These are phyloP conservation scores for Phyllopteryx taeniolatus DNA, from an alignment of 2,113 vertebrate species.

Conservation along the genomic window DNA sequence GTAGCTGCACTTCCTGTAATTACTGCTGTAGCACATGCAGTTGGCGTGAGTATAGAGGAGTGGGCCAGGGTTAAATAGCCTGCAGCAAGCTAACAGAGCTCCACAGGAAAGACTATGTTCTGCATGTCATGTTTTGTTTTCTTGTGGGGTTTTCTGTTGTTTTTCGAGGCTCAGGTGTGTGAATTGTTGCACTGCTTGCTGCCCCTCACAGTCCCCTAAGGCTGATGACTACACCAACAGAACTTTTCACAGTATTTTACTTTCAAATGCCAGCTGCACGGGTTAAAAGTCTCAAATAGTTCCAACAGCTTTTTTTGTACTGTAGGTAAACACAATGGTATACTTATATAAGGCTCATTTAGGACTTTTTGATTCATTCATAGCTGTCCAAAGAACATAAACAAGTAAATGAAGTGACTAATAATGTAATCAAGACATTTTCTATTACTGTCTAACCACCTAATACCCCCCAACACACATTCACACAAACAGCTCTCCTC, in stretches of 20 bases:
- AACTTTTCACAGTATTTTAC: slow-evolving; percentile 41
- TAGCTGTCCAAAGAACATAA: background rate
- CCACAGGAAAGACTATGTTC: slow-evolving; percentile 47
- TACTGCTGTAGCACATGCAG: slow-evolving; percentile 39
- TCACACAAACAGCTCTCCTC: background rate
- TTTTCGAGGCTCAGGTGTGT: slow-evolving; percentile 48
- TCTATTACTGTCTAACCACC: background rate
- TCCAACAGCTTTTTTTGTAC: background rate
- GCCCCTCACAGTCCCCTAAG: slow-evolving; percentile 39
- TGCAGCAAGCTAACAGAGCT: slow-evolving; percentile 33
- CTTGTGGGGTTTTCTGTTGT: slow-evolving; percentile 45
- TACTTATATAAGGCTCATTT: background rate
- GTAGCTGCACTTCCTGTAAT: slow-evolving; percentile 52
- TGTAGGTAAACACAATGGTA: background rate
- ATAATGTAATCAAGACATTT: background rate
- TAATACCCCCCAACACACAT: background rate
- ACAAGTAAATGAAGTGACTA: background rate
- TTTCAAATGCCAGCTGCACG: slow-evolving; percentile 18
- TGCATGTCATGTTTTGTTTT: slow-evolving; percentile 63
- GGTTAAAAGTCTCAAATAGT: slow-evolving; percentile 36
- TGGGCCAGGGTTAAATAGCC: slow-evolving; percentile 52
- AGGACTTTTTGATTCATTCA: background rate
- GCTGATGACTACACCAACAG: slow-evolving; percentile 37
- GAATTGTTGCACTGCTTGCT: slow-evolving; percentile 30
- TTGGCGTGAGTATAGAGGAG: slow-evolving; percentile 45